A percentile compares a stretch with the other conserved stretches of the same genome.
These are phyloP conservation scores for Dolichopus griseipennis DNA, from an alignment of 2,888 invertebrate species.

Conservation along the genomic window DNA sequence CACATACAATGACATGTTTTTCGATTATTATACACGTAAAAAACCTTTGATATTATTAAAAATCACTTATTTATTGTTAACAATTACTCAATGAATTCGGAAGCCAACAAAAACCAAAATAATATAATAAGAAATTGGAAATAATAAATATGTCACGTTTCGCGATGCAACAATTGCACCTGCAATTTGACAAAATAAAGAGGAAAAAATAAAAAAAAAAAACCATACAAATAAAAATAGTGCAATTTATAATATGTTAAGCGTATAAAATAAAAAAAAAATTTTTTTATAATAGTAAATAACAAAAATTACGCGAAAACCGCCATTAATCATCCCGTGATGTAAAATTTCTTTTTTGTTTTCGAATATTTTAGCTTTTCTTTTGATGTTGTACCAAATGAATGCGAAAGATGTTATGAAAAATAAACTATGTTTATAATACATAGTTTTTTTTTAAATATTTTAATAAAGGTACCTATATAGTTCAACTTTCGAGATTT, in stretches of 20 bases:
- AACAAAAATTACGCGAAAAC: neutral
- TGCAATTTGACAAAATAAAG: conserved; percentile 1
- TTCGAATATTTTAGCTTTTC: too few relatives aligned
- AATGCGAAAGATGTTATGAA: too few relatives aligned
- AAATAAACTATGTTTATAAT: too few relatives aligned
- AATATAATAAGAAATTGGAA: neutral
- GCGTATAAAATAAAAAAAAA: too few relatives aligned
- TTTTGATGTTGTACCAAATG: too few relatives aligned
- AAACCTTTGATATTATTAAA: neutral
- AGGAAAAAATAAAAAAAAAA: neutral
- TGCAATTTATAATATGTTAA: too few relatives aligned
- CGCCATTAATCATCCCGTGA: neutral
- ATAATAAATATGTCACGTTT: neutral
- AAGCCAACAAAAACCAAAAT: neutral
- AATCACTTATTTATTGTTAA: neutral
- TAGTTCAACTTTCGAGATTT: too few relatives aligned
- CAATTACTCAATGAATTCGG: neutral
- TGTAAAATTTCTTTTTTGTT: neutral
- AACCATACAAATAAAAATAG: neutral
- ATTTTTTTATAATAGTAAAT: neutral
- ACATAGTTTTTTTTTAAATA: too few relatives aligned
- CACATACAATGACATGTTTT: too few relatives aligned
- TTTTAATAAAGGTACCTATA: too few relatives aligned
- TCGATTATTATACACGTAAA: too few relatives aligned
- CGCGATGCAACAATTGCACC: neutral